A percentile compares a stretch with the other conserved stretches of the same genome.
Conservation (phyloP, 2,888 invertebrate genomes). For the Dryococelus australis region DNA sequence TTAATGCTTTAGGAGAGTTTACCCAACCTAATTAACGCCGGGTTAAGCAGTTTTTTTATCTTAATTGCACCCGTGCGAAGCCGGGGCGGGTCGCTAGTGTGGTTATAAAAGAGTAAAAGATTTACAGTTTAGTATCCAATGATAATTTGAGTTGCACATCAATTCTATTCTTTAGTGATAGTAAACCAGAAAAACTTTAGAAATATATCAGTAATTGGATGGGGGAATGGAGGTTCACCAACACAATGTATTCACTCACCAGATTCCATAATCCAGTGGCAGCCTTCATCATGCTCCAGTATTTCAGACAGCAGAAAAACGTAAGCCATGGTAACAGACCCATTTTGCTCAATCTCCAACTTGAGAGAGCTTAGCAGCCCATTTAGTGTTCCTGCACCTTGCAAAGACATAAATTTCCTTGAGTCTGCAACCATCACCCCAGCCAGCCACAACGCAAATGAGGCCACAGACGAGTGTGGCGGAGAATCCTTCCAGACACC, state of each 20-base stretch:
- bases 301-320: background rate
- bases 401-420: background rate
- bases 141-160: no score
- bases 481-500: background rate
- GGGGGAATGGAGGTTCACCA: no score
- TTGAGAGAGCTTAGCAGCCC: background rate
- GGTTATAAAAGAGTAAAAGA: no score
- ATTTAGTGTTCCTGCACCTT: background rate
- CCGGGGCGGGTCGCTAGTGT: no score
- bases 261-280: constrained; percentile 11
- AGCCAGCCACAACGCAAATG: background rate
- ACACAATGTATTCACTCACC: background rate
- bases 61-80: no score
- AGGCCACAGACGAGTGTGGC: background rate
- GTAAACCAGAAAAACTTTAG: no score
- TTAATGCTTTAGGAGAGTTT: no score
- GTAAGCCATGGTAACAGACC: background rate
- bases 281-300: background rate
- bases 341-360: background rate
- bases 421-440: background rate
- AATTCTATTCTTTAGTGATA: no score
- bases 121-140: no score
- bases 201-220: no score
- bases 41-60: no score
- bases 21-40: no score